Evolutionary conservation across 2,888 invertebrate species (phyloP), one percentile per base, ranked within the genome.

Genomic region (Teinopalpus imperialis): DNA sequence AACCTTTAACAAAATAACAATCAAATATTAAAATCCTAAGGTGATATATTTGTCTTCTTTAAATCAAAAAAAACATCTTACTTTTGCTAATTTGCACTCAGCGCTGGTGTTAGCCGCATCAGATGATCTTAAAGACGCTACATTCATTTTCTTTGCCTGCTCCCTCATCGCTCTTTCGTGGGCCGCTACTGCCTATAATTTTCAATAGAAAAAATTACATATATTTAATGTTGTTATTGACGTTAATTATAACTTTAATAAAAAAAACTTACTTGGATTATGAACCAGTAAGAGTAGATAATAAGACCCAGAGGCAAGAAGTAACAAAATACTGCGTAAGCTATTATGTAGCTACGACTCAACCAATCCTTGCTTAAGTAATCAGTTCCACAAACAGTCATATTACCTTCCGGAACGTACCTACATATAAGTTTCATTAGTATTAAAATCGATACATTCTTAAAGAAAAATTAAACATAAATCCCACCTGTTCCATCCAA

Each of bases 91-190:
- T 90, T 96, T 95, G 76, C 94, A 94, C 81, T 96, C 96, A 5
- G 96, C 95, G 64, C 95, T 95, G 35, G 94, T 94, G 61, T 92
- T 92, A 7, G 92, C 90, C 54, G 93, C 92, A 68, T 95, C 95
- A 20, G 94, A 91, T 20, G 95, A 94, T 69, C 96, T 90, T 41
- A 97, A 90, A 24, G 95, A 96, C 51, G 96, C 94, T 3, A 97
- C 96, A 76, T 97, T 97, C 97, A 97, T 97, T 83, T 97, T 97
- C 82, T 96, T 96, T 39, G 97, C 97, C 82, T 97, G 96, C 74
- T 96, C 96, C 61, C 95, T 90, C 95, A 96, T 95, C 24, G 90
- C 91, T 65, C 93, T 95, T 78, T 97, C 96, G 83, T 97, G 96
- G 60, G 94, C 94, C 47, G 94, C 90, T 48, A 95, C 95, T 54